Percentiles rank a stretch among this genome's conserved stretches.
Conservation (phyloP, 2,888 invertebrate species). For the Sinodicranocentrus sp. region DNA sequence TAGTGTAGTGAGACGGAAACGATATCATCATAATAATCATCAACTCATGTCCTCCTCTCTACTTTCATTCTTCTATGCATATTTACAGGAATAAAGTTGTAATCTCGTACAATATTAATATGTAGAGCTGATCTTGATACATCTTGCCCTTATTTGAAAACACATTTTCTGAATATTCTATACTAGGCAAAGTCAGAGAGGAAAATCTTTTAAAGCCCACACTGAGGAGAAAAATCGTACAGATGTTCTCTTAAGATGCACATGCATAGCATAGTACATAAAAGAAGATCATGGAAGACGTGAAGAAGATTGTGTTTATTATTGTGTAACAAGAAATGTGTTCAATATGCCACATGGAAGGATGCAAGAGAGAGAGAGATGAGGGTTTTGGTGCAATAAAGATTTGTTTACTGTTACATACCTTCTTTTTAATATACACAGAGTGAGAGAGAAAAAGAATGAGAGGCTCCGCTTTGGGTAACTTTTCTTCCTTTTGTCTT, state of each 20-base stretch:
- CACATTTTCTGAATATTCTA: too few species aligned
- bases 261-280: not conserved
- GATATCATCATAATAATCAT: slow-evolving; percentile 20
- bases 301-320: not conserved
- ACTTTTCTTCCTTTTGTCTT: slow-evolving; percentile 4
- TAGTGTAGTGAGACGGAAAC: not conserved
- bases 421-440: slow-evolving; percentile 16
- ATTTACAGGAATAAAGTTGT: slow-evolving; percentile 28
- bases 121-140: too few species aligned
- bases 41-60: slow-evolving; percentile 17
- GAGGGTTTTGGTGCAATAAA: slow-evolving; percentile 3
- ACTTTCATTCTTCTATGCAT: not conserved
- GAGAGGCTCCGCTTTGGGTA: not conserved
- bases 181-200: too few species aligned
- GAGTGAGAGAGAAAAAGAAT: not conserved
- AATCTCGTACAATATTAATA: slow-evolving; percentile 33
- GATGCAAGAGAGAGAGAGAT: not conserved
- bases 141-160: too few species aligned
- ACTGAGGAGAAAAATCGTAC: too few species aligned
- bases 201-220: too few species aligned
- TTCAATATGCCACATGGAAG: not conserved
- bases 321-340: not conserved
- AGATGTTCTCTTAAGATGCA: too few species aligned
- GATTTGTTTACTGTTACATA: slow-evolving; percentile 24
- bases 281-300: not conserved